Percentiles rank a stretch among this genome's conserved stretches.
These are phyloP conservation scores for Rhizomys pruinosus DNA, from an alignment of 2,113 vertebrate genomes.

Conservation along the genomic window DNA sequence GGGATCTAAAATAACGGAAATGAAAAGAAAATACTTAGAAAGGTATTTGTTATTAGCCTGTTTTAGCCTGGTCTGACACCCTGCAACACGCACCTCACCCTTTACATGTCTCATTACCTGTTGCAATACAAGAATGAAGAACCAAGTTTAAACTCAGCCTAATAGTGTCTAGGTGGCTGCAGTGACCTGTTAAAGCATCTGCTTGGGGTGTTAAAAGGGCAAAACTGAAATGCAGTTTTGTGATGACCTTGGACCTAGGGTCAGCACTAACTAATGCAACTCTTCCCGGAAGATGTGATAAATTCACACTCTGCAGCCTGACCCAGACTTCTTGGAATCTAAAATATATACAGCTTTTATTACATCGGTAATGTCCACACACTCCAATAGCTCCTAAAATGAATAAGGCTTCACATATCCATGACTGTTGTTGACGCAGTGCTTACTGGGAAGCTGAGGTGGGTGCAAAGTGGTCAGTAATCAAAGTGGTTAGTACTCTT, in stretches of 20 bases:
- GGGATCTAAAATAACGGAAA: not conserved
- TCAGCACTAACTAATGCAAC: slow-evolving; percentile 15
- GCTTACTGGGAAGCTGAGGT: not conserved
- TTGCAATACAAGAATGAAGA: not conserved
- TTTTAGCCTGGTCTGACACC: not conserved
- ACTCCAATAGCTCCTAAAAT: slow-evolving; percentile 8
- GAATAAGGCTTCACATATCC: not conserved
- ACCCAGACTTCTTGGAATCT: slow-evolving; percentile 53
- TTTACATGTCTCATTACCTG: too few relatives aligned
- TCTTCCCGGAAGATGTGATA: slow-evolving; percentile 44
- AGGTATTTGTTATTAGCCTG: not conserved
- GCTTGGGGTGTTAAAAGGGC: slow-evolving; percentile 5
- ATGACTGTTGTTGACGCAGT: not conserved
- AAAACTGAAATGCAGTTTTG: slow-evolving; percentile 23
- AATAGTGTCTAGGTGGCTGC: not conserved
- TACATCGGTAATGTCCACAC: slow-evolving; percentile 39
- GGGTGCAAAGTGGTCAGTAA: not conserved
- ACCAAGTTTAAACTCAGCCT: slow-evolving; percentile 7
- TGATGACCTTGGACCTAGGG: not conserved
- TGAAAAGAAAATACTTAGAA: not conserved
- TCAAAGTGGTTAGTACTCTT: not conserved
- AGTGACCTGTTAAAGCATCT: not conserved
- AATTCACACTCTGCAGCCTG: not conserved
- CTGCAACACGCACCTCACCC: too few relatives aligned
- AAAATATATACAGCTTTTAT: not conserved